Evolutionary conservation across 2,797 vertebrate genomes (phyloP), one percentile per base, ranked within the genome.

Genomic region (Hypotaenidia okinawae): DNA sequence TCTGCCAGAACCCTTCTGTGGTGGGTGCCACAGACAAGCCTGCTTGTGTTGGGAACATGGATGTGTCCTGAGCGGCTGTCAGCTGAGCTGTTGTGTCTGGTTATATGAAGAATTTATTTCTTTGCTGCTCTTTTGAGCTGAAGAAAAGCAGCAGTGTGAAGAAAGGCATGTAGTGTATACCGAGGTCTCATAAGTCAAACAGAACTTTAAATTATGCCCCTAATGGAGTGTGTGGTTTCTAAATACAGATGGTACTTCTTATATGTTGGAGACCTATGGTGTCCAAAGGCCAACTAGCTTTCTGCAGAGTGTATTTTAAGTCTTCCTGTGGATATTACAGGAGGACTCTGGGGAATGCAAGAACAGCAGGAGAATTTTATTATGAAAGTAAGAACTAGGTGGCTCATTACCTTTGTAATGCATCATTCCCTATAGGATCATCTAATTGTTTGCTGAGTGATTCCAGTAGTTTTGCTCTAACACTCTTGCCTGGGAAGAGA

Each of bases 21-120:
- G 4, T 33, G 19, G 28, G 23, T 0, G 1, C 7, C 9, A 11
- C 30, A 27, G 27, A 33, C 0, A 4, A 72, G 13, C 1, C 1
- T 67, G 33, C 47, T 22, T 1, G 0, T 55, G 24, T 47, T 10
- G 54, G 41, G 32, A 52, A 69, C 13, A 6, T 5, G 10, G 30
- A 11, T 6, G 2, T 51, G 16, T 61, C 27, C 35, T 0, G 1
- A 32, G 39, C 23, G 66, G 72, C 33, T 72, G 59, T 17, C 27
- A 12, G 24, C 35, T 67, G n/a, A 67, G 11, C 23, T 55, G 2
- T 35, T 64, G 11, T n/a, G n/a, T 55, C 51, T 57, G 51, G 27
- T 54, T 17, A 11, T 22, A 25, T n/a, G 51, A 64, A 75, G 24
- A 9, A 15, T 66, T 59, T 23, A 49, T 23, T 52, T 28, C 23